Evolutionary conservation across 2,888 invertebrate genomes (phyloP), one percentile per base, ranked within the genome.

Genomic region (Dioctria rufipes): DNA sequence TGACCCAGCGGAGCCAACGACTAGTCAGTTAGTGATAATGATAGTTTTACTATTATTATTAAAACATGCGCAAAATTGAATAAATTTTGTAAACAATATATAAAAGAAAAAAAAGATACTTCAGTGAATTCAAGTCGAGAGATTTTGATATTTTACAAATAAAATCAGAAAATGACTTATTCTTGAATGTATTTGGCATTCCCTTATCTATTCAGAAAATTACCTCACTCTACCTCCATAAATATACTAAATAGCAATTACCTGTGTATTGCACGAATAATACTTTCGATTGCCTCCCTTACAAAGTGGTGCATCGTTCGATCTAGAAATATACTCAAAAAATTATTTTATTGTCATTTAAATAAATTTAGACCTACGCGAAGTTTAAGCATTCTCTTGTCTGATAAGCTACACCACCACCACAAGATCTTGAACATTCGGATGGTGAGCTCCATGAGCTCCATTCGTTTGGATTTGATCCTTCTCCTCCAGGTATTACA

Each of bases 221-320:
- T n/a, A n/a, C 25, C 25, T 25, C 25, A 25, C 25, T 0, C 25
- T 25, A 25, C 25, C 25, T 25, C 25, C 25, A 25, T 25, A 25
- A 25, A 25, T 25, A 25, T 25, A 25, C 25, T 25, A 25, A 25
- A 25, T 25, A 6, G 8, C 1, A 86, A 88, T 88, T 86, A 93
- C 93, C 90, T 96, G 96, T 63, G 96, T 94, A 87, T 97, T 95
- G 88, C 98, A 98, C 37, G 97, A 96, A 89, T 95, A 95, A 90
- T 95, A 96, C 87, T 95, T 94, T 78, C 93, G 94, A 84, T 92
- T 92, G 3, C 96, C 94, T 11, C 98, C 98, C 4, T 90, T 90
- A 86, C 98, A 98, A 61, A 89, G 87, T 40, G 91, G 89, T 77
- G 88, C 89, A 4, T 94, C 94, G 83, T 92, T 92, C 66, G 91